phyloP scores from a whole-genome alignment of 2,888 invertebrate species.

The Acholoe squamosa region DNA sequence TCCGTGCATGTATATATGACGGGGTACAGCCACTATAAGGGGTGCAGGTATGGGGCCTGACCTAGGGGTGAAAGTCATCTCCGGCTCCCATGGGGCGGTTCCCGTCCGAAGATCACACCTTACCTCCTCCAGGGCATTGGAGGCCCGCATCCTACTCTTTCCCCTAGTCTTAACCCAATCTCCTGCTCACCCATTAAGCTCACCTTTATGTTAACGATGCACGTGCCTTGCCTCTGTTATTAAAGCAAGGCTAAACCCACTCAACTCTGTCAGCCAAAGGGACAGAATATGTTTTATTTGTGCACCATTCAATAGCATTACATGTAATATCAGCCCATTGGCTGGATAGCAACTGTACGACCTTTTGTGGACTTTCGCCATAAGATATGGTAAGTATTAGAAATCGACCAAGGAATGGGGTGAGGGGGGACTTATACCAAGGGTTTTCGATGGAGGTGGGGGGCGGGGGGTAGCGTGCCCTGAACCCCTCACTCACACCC shows the following conservation, averaged over 20 bases:
- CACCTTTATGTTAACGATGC: background rate
- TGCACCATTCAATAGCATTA: too few relatives aligned
- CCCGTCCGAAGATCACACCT: constrained; percentile 19
- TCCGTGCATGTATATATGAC: too few relatives aligned
- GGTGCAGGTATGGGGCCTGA: background rate
- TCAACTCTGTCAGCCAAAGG: too few relatives aligned
- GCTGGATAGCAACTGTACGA: too few relatives aligned
- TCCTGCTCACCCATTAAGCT: constrained; percentile 12
- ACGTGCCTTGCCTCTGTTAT: constrained; percentile 13
- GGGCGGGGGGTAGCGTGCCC: background rate
- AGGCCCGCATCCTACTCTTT: background rate
- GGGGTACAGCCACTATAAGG: background rate
- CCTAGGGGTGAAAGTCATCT: constrained; percentile 39
- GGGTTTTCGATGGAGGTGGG: background rate
- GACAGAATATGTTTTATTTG: too few relatives aligned
- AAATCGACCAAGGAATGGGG: background rate
- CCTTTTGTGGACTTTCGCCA: too few relatives aligned
- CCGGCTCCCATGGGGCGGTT: constrained; percentile 6
- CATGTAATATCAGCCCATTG: too few relatives aligned
- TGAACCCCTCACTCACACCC: background rate
- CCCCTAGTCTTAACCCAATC: too few relatives aligned
- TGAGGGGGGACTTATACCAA: background rate
- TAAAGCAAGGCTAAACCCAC: background rate
- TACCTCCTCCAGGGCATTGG: constrained; percentile 4
- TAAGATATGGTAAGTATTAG: too few relatives aligned